Base-by-base conservation (phyloP, 2,113 vertebrate genomes). In the Seriola aureovittata region DNA sequence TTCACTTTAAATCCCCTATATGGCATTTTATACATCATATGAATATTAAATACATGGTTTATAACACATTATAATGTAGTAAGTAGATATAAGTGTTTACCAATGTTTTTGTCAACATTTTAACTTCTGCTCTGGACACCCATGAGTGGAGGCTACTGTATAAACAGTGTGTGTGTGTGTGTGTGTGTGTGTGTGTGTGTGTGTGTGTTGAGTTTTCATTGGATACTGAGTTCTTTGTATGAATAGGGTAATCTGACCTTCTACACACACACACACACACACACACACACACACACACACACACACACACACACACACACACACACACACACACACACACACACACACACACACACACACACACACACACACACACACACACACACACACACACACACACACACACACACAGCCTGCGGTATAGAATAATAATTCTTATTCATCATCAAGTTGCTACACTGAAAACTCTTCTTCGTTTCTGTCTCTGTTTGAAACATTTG, bases 341-440 rank as follows among this genome's bases (percentile, higher is more conserved):
- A 23, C 23, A 23, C 23, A 4, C 7, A 38, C 38, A 38, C 38
- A 38, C 38, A 38, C 38, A 4, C 8, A 38, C 38, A 38, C 38
- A 38, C 38, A 23, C 23, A 23, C 23, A 23, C 23, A 23, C 23
- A 4, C 7, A 38, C 38, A 38, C 38, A 38, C 38, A 38, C 38
- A 4, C 38, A 38, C 38, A 38, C 38, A 38, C 38, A 38, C 38
- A 38, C 38, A 29, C 68, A 78, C 48, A 71, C 48, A 62, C 67
- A 67, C 75, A 76, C 52, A 40, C 29, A 50, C 44, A 65, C 71
- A 73, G 34, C 5, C 54, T 55, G 60, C 29, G 67, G 78, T 66
- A 62, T 73, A 63, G 66, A 60, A 52, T 85, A 71, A 73, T 78
- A 42, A n/a, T 85, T 85, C 1, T n/a, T 87, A 88, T 87, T 87